Conservation (phyloP, 2,113 vertebrate species). For the Megalops atlanticus region DNA sequence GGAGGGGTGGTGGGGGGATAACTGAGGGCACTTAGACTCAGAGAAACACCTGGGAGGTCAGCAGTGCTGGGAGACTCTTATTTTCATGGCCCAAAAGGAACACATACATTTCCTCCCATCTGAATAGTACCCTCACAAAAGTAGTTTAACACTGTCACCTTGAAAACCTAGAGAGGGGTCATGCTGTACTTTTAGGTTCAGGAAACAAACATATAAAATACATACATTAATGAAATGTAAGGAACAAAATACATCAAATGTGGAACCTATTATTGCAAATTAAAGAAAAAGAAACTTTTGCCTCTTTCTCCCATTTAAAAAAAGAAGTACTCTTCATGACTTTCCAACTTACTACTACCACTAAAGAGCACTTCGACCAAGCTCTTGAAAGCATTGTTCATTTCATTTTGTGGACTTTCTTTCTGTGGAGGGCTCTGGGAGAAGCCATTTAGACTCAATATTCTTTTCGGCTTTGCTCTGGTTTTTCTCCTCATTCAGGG, state of each 20-base stretch:
- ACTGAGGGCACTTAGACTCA: slow-evolving; percentile 1
- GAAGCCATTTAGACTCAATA: slow-evolving; percentile 42
- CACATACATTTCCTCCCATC: background rate
- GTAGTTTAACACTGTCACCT: background rate
- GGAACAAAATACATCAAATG: too few relatives aligned
- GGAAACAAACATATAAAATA: background rate
- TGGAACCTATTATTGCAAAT: too few relatives aligned
- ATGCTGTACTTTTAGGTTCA: background rate
- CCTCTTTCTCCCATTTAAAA: slow-evolving; percentile 27
- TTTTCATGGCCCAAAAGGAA: slow-evolving; percentile 4
- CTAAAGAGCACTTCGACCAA: slow-evolving; percentile 39
- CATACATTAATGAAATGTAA: background rate
- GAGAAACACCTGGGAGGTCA: slow-evolving; percentile 25
- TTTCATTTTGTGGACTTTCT: slow-evolving; percentile 26
- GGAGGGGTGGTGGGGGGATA: slow-evolving; percentile 17
- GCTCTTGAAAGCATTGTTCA: slow-evolving; percentile 30
- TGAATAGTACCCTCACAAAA: slow-evolving; percentile 12
- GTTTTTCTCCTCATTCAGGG: slow-evolving; percentile 52
- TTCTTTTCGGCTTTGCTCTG: slow-evolving; percentile 51
- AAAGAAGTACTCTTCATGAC: slow-evolving; percentile 33
- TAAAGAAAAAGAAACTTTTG: slow-evolving; percentile 22
- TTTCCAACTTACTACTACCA: slow-evolving; percentile 29
- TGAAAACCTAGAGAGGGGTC: background rate
- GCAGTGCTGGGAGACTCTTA: background rate
- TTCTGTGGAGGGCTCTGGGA: slow-evolving; percentile 26